A percentile compares a stretch with the other conserved stretches of the same genome.
These are phyloP conservation scores for Eurosta solidaginis DNA, from an alignment of 1,140 invertebrate species.

Conservation along the genomic window DNA sequence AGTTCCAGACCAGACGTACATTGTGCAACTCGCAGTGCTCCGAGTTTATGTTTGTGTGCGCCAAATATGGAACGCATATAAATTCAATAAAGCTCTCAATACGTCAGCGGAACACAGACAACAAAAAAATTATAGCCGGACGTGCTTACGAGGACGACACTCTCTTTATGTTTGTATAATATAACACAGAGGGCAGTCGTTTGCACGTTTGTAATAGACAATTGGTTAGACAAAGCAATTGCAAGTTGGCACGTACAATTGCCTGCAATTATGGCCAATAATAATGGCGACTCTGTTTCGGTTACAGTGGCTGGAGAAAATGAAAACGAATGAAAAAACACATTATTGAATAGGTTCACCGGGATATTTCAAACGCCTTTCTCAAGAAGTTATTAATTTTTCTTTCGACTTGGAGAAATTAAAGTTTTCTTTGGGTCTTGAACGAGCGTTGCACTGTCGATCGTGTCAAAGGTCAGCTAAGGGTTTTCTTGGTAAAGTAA, in stretches of 20 bases:
- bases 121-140: neutral
- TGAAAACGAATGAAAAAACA: too few relatives aligned
- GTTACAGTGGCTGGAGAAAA: neutral
- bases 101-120: conserved; percentile 14
- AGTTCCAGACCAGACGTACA: conserved; percentile 11
- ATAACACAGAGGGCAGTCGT: neutral
- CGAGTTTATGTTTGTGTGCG: too few relatives aligned
- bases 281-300: neutral
- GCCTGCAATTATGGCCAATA: conserved; percentile 20
- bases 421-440: too few relatives aligned
- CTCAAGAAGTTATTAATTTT: too few relatives aligned
- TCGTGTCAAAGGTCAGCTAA: too few relatives aligned
- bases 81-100: conserved; percentile 26
- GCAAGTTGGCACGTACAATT: conserved; percentile 19
- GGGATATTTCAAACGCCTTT: too few relatives aligned
- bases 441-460: too few relatives aligned
- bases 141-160: neutral
- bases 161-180: neutral
- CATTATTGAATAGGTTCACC: too few relatives aligned
- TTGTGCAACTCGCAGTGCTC: neutral
- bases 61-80: conserved; percentile 23
- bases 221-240: conserved; percentile 23
- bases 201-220: neutral
- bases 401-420: too few relatives aligned
- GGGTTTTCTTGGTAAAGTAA: too few relatives aligned